Percentiles rank a stretch among this genome's conserved stretches.
phyloP scores from a whole-genome alignment of 2,113 vertebrate genomes.

The Tetrax tetrax region DNA sequence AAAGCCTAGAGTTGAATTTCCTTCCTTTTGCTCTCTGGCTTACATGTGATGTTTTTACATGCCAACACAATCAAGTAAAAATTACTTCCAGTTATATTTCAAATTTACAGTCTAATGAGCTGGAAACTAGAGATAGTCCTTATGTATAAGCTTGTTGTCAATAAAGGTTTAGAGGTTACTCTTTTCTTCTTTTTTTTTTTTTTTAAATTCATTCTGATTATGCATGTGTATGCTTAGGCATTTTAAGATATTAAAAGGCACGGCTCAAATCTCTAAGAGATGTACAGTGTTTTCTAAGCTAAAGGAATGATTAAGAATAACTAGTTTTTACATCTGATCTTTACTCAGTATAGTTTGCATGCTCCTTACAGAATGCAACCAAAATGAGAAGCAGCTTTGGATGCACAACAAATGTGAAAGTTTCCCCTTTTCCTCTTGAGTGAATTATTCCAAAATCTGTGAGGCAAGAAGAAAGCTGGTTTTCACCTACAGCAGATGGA shows the following conservation, averaged over 20 bases:
- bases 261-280: not conserved
- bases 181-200: not conserved
- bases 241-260: not conserved
- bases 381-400: not conserved
- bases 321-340: not conserved
- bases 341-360: not conserved
- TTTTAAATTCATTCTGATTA: not conserved
- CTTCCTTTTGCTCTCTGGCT: not conserved
- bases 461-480: not conserved
- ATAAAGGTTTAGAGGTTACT: not conserved
- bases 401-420: not conserved
- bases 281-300: not conserved
- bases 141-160: not conserved
- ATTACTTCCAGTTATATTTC: not conserved
- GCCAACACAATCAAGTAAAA: not conserved
- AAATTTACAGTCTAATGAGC: not conserved
- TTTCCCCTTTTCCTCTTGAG: not conserved
- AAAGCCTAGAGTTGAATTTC: not conserved
- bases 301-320: not conserved
- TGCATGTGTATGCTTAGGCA: not conserved
- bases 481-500: not conserved
- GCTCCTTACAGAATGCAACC: not conserved
- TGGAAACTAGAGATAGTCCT: not conserved
- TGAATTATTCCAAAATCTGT: not conserved
- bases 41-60: not conserved